Evolutionary conservation across 2,113 vertebrate species (phyloP), one percentile per base, ranked within the genome.

Genomic region (Delphinus delphis): DNA sequence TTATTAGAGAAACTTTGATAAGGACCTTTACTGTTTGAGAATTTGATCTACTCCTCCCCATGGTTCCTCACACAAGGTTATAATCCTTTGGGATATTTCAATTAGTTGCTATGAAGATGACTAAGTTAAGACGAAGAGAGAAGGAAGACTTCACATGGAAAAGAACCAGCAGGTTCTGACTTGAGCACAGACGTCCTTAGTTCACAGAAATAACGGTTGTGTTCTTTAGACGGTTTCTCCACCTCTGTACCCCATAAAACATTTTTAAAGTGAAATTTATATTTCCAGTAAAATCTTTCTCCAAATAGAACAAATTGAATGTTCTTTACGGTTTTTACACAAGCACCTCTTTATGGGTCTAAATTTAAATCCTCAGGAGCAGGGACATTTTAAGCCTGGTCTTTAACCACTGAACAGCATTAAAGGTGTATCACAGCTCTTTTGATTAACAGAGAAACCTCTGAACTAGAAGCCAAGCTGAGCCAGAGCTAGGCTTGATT

Each of bases 371-470:
- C 96, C 95, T 89, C 88, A 50, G 90, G 97, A 88, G 88, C 94
- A 76, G 73, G 85, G 95, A 82, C 94, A 79, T 93, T 97, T 96
- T 88, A 44, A 96, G 76, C 90, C 76, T 73, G 73, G 93, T 81
- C 93, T 98, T 97, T 95, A 97, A 90, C 95, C 92, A 88, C 89
- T 55, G 90, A 68, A 47, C 86, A 86, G 90, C 84, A 92, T 95
- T 96, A 86, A 95, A 96, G 80, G 87, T 93, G 55, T 14, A 68
- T 86, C 33, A 2, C 89, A 36, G 80, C 62, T 97, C 97, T 97
- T 97, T 97, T 98, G 97, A 98, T 98, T 97, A 97, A 88, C 96
- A 97, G 70, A 97, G 95, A 97, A 97, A 97, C 96, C 92, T 97
- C 93, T 98, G 96, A 97, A 96, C 96, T 93, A 76, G 96, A 86